Evolutionary conservation across 2,113 vertebrate species (phyloP), one percentile per base, ranked within the genome.

Genomic region (Recurvirostra avosetta): DNA sequence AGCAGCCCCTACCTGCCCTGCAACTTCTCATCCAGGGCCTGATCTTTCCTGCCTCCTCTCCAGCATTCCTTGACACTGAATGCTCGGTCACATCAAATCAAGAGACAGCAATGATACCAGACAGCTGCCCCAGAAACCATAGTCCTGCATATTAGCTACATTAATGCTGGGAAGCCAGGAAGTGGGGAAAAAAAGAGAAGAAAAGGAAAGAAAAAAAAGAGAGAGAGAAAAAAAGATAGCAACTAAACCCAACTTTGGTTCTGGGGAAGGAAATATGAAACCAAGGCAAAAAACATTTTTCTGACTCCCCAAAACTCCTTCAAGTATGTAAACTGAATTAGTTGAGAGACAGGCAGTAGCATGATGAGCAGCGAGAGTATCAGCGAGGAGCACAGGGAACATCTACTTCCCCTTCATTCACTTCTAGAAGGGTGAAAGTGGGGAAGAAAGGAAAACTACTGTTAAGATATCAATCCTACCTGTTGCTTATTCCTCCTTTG

Each of bases 171-270:
- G 70, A 86, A 83, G 12, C 22, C 6, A 38, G 18, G 4, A 50
- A 8, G 1, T 20, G 6, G 2, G 0, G 5, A 2, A 6, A 34
- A 30, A 30, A 25, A 5, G 11, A 56, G 38, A 12, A 16, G 12
- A 6, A 29, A 5, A 11, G 12, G 29, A 30, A 5, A 6, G 4
- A 13, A 20, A 43, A 10, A 22, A 18, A 1, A 8, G 8, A 19
- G 1, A 14, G 14, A 15, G 3, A 9, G 8, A 23, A 5, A 23
- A 45, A 25, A 23, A 52, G 12, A 36, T 1, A 55, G 15, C 6
- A 70, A 74, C 18, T 45, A 53, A 89, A 74, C 5, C 7, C 18
- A 77, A 7, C 34, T 58, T 81, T 34, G 12, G 4, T 92, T 67
- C 32, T 58, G 22, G 16, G 6, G 26, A 52, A 84, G 36, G 61